These are phyloP conservation scores for Homarus americanus DNA, from an alignment of 1,140 invertebrate genomes.

Conservation along the genomic window DNA sequence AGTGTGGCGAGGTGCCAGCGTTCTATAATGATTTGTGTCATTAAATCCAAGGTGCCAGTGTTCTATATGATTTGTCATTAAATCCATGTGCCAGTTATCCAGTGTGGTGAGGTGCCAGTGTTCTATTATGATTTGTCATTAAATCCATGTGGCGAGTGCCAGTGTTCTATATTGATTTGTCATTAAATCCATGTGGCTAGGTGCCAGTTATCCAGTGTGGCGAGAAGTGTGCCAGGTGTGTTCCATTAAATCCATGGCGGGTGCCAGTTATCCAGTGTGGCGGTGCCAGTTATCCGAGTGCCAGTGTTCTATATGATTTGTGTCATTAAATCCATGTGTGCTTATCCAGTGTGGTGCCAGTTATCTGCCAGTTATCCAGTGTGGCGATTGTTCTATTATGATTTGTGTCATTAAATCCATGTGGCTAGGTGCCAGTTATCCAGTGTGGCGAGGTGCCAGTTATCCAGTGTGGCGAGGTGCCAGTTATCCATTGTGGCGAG, in stretches of 20 bases:
- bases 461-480: background rate
- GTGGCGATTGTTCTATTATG: too few species aligned
- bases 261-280: background rate
- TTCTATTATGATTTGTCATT: background rate
- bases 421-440: conserved; percentile 15
- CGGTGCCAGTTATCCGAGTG: too few species aligned
- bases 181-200: background rate
- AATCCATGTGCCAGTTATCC: background rate
- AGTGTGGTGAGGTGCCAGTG: background rate
- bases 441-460: too few species aligned
- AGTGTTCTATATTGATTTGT: background rate
- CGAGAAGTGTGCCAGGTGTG: background rate
- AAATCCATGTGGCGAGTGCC: background rate
- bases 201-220: background rate
- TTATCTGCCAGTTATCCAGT: background rate
- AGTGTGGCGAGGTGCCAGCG: conserved; percentile 3
- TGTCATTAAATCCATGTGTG: background rate
- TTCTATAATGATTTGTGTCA: background rate
- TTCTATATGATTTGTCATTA: background rate
- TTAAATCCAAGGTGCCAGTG: background rate
- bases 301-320: too few species aligned
- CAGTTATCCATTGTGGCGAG: conserved; percentile 17
- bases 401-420: background rate
- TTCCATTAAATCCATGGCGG: too few species aligned
- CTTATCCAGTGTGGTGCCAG: background rate